These are phyloP conservation scores for Mormyrus lacerda DNA, from an alignment of 2,113 vertebrate genomes.

Conservation along the genomic window DNA sequence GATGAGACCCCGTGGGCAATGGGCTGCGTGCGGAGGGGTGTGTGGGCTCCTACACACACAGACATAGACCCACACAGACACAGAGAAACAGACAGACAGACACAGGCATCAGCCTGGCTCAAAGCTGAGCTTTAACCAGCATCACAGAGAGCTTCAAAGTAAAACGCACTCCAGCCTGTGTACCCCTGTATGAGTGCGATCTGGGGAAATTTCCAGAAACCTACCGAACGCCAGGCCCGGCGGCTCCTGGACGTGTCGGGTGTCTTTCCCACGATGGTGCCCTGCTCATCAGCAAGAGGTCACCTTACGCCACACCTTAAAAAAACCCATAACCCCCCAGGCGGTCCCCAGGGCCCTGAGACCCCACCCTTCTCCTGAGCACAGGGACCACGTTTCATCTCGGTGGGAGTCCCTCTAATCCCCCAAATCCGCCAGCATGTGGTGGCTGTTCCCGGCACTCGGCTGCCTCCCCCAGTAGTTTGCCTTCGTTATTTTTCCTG, in stretches of 20 bases:
- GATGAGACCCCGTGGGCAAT: not conserved
- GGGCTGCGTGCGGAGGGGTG: not conserved
- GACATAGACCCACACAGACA: not conserved
- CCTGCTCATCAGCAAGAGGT: not conserved
- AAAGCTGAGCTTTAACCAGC: conserved; percentile 13
- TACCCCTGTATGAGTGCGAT: not conserved
- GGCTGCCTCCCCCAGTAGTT: not conserved
- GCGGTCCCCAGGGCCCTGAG: not conserved
- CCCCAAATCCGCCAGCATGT: conserved; percentile 24
- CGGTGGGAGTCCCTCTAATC: conserved; percentile 42
- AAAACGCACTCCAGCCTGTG: not conserved
- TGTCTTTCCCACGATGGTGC: not conserved
- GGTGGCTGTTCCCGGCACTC: not conserved
- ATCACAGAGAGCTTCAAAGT: not conserved
- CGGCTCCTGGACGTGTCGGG: not conserved
- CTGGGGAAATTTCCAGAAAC: not conserved
- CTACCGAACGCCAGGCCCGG: not conserved
- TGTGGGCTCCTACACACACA: not conserved
- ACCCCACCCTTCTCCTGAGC: conserved; percentile 25
- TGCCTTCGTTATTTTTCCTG: not conserved
- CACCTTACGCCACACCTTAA: conserved; percentile 12
- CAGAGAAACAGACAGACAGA: not conserved
- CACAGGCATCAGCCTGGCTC: not conserved
- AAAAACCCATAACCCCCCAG: not conserved
- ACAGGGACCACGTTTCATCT: conserved; percentile 41